Conservation (phyloP, 2,797 vertebrate genomes). For the Serranus cabrilla region DNA sequence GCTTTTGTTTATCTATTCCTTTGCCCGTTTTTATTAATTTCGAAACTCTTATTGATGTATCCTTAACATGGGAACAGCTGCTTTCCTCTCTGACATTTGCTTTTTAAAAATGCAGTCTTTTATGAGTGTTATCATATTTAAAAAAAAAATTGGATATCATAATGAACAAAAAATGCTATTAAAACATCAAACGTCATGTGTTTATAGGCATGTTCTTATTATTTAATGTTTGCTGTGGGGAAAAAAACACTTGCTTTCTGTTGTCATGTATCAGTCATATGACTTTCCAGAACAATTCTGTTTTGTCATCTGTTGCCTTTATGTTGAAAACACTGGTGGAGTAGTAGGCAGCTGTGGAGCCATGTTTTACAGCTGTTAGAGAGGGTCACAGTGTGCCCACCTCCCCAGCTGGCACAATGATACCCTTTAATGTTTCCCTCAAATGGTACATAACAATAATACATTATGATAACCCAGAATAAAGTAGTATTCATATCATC, state of each 20-base stretch:
- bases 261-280: slow-evolving; percentile 70
- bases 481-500: slow-evolving; percentile 11
- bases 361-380: slow-evolving; percentile 2
- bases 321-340: slow-evolving; percentile 41
- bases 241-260: slow-evolving; percentile 35
- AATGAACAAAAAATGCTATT: not conserved
- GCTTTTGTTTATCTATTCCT: not conserved
- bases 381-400: not conserved
- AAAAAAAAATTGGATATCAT: not conserved
- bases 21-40: not conserved
- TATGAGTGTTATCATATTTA: not conserved
- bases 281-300: slow-evolving; percentile 78
- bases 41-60: not conserved
- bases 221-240: not conserved
- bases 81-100: not conserved
- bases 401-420: slow-evolving; percentile 2
- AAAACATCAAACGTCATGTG: not conserved
- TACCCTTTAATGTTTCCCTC: not conserved
- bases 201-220: not conserved
- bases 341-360: slow-evolving; percentile 25
- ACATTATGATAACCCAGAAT: not conserved
- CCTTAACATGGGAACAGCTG: not conserved
- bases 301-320: slow-evolving; percentile 66
- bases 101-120: slow-evolving; percentile 4
- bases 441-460: not conserved